Percentiles rank a stretch among this genome's conserved stretches.
Conservation (phyloP, 2,888 invertebrate species). For the Adelognathus sp. region DNA sequence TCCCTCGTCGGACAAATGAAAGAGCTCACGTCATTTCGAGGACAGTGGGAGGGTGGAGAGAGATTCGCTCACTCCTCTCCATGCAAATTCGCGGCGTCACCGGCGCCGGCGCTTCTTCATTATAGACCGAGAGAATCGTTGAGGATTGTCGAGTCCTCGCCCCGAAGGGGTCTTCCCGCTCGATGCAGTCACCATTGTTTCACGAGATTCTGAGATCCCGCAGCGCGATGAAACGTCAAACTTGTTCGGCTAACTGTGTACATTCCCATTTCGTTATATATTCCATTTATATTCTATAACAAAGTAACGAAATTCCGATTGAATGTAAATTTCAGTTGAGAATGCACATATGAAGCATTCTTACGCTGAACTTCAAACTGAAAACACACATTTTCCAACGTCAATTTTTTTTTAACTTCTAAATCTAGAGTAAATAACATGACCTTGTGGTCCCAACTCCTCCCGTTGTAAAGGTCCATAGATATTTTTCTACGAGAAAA, state of each 20-base stretch:
- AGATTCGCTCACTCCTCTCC: constrained; percentile 3
- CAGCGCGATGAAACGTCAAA: constrained; percentile 22
- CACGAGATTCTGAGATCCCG: constrained; percentile 49
- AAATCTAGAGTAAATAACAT: neutral
- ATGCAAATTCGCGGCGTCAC: constrained; percentile 67
- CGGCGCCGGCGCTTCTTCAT: constrained; percentile 62
- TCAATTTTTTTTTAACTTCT: neutral
- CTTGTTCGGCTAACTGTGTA: constrained; percentile 38
- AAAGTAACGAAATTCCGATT: too few species aligned
- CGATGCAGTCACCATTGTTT: constrained; percentile 67
- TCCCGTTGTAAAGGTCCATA: neutral
- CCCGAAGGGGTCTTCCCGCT: constrained; percentile 26
- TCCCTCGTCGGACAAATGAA: constrained; percentile 24
- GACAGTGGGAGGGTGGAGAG: neutral
- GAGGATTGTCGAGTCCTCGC: constrained; percentile 58
- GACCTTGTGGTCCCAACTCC: neutral
- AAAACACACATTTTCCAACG: neutral
- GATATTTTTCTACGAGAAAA: neutral
- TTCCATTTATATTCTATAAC: too few species aligned
- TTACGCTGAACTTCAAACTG: neutral
- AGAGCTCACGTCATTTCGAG: constrained; percentile 44
- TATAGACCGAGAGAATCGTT: constrained; percentile 65
- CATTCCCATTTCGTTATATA: too few species aligned
- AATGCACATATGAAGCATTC: neutral
- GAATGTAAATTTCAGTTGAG: too few species aligned